Evolutionary conservation across 2,797 vertebrate species (phyloP).

Genomic region (Cyclura pinguis): DNA sequence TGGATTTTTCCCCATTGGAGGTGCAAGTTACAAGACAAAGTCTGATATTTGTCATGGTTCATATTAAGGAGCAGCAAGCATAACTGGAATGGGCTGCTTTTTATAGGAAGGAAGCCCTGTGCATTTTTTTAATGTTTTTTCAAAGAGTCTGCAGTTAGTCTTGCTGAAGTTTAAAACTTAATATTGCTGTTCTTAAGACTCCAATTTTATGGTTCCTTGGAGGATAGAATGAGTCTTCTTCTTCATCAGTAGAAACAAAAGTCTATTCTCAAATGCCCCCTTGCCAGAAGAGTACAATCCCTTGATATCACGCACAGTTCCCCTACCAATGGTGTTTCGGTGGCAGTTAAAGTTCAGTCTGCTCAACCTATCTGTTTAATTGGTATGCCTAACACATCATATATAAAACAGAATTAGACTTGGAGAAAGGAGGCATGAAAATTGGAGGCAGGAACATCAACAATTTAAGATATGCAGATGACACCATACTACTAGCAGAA

Average conservation of each 20-base stretch:
- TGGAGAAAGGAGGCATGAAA: too few relatives aligned
- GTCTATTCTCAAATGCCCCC: not conserved
- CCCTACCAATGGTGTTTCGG: not conserved
- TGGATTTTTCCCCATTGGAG: not conserved
- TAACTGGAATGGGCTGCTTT: not conserved
- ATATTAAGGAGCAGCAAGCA: not conserved
- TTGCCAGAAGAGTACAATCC: not conserved
- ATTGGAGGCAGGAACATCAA: too few relatives aligned
- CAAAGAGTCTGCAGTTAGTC: not conserved
- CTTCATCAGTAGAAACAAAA: not conserved
- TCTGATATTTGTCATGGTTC: too few relatives aligned
- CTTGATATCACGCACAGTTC: not conserved
- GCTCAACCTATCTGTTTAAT: too few relatives aligned
- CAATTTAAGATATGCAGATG: too few relatives aligned
- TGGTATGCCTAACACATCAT: too few relatives aligned
- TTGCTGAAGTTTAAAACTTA: not conserved
- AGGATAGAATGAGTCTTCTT: not conserved
- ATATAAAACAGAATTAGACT: too few relatives aligned
- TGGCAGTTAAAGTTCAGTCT: not conserved
- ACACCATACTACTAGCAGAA: too few relatives aligned
- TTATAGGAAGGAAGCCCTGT: not conserved
- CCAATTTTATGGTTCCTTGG: not conserved
- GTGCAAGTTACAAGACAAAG: not conserved
- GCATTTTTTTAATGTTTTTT: not conserved
- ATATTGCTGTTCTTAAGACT: not conserved